Percentiles rank a stretch among this genome's conserved stretches.
phyloP scores from a whole-genome alignment of 1,140 invertebrate genomes.

The Lepidurus apus region DNA sequence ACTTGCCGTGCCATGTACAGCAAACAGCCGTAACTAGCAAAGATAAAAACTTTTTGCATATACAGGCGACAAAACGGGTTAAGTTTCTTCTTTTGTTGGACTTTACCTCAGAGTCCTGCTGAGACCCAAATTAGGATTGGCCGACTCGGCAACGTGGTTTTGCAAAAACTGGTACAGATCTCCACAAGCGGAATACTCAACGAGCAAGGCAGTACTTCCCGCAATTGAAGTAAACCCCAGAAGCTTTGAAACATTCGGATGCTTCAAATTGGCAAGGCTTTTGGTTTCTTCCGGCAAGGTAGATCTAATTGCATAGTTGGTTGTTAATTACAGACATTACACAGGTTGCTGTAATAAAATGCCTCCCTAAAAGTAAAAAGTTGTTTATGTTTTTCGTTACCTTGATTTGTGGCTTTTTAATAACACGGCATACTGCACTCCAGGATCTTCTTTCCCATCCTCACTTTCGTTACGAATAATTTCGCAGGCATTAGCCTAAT shows the following conservation, averaged over 20 bases:
- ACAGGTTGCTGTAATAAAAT: background rate
- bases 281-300: slow-evolving; percentile 24
- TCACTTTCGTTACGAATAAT: background rate
- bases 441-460: background rate
- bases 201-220: slow-evolving; percentile 45
- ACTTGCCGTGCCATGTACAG: slow-evolving; percentile 66
- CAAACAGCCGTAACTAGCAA: slow-evolving; percentile 56
- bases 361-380: background rate
- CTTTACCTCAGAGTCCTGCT: slow-evolving; percentile 59
- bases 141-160: slow-evolving; percentile 65
- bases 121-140: slow-evolving; percentile 50
- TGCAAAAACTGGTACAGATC: slow-evolving; percentile 72
- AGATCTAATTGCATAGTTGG: background rate
- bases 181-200: slow-evolving; percentile 60
- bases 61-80: background rate
- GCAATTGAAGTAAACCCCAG: slow-evolving; percentile 1
- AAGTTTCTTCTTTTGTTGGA: background rate
- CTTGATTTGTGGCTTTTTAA: background rate
- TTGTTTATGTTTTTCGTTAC: background rate
- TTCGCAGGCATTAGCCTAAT: background rate
- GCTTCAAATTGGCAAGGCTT: background rate
- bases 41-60: slow-evolving; percentile 7
- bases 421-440: background rate
- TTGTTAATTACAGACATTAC: background rate
- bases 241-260: slow-evolving; percentile 20